Evolutionary conservation across 1,140 invertebrate species (phyloP).

Genomic region (Eulimnadia texana): DNA sequence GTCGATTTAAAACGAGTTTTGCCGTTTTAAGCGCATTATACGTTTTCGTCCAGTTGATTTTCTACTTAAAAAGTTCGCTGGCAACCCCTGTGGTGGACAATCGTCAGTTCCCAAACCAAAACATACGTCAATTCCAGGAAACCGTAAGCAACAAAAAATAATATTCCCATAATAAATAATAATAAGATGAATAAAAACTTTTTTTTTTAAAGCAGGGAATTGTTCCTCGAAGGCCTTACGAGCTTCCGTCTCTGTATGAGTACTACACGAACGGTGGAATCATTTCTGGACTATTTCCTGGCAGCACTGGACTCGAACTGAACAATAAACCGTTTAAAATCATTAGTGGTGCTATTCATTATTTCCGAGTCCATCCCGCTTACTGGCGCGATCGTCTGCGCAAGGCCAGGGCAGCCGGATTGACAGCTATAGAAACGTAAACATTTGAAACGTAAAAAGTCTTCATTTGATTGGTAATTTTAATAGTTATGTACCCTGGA

Average conservation of each 20-base stretch:
- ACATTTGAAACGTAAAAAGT: constrained; percentile 12
- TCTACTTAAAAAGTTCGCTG: too few species aligned
- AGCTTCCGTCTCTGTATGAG: constrained; percentile 20
- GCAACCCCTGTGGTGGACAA: too few species aligned
- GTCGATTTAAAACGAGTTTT: too few species aligned
- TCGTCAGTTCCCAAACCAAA: too few species aligned
- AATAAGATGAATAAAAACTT: too few species aligned
- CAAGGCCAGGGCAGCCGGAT: constrained; percentile 36
- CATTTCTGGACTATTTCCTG: constrained; percentile 18
- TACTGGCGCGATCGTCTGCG: constrained; percentile 36
- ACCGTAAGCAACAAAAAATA: too few species aligned
- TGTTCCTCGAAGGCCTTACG: background rate
- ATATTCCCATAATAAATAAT: too few species aligned
- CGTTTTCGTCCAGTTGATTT: too few species aligned
- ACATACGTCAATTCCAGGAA: too few species aligned
- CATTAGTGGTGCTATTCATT: constrained; percentile 36
- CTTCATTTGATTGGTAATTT: constrained; percentile 18
- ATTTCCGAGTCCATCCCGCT: constrained; percentile 36
- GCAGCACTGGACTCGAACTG: constrained; percentile 23
- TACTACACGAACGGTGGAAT: constrained; percentile 23
- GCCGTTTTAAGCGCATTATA: too few species aligned
- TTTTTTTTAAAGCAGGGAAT: too few species aligned
- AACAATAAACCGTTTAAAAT: constrained; percentile 28
- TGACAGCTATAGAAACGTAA: constrained; percentile 39
- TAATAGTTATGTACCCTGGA: constrained; percentile 37